Base-by-base conservation (phyloP, 2,888 invertebrate species). In the Patella caerulea region DNA sequence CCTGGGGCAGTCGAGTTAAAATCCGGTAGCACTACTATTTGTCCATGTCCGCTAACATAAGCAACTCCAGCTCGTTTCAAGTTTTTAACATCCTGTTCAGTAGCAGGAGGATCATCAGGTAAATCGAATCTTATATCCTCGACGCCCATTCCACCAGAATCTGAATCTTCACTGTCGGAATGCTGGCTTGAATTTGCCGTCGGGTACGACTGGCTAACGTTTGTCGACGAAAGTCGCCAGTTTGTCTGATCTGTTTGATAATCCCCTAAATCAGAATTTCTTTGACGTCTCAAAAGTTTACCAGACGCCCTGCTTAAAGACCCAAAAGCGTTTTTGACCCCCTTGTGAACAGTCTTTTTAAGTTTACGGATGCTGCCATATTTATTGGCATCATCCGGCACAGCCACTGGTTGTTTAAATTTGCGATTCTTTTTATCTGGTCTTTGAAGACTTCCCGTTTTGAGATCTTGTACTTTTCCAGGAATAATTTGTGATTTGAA, bases 221-320 rank as follows among this genome's bases (percentile, higher is more conserved):
- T 56, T 17, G 56, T 73, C n/a, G 78, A 65, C 29, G 76, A 71
- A 15, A 83, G 71, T n/a, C 73, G 80, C 82, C 85, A 84, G 69
- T 83, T 84, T 70, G 76, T 82, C 9, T 83, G 83, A 45, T 79
- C 77, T 76, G 84, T 83, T 24, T 83, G 73, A 3, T 79, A 77
- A 29, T 79, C 74, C 19, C 83, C 84, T 19, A 86, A 78, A 34
- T 88, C 86, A 29, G 85, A 85, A 65, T 86, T 82, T 74, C 81
- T 86, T 52, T 82, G 82, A 73, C 81, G 83, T 72, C 84, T 81
- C 65, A 87, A 75, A 14, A 87, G 77, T 81, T 85, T 86, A 1
- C 86, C 87, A 69, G 87, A 86, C 3, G 86, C 85, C 76, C 83
- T 86, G 79, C 86, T 87, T 45, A 87, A 85, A 52, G 88, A 88